These are phyloP conservation scores for Rotaria magnacalcarata DNA, from an alignment of 2,888 invertebrate species.

Conservation along the genomic window DNA sequence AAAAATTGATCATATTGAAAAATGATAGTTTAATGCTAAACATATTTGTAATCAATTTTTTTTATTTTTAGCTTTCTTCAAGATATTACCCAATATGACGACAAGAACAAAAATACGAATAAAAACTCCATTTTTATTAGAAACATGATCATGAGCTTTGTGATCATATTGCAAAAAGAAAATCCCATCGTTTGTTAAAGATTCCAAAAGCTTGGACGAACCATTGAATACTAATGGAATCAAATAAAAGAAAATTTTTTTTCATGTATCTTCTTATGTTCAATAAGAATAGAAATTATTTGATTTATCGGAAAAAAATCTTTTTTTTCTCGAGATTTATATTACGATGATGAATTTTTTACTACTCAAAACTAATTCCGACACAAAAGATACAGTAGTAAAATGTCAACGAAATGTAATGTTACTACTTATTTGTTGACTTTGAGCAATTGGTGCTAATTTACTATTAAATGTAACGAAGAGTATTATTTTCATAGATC, in stretches of 20 bases:
- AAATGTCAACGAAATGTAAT: slow-evolving; percentile 76
- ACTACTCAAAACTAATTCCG: slow-evolving; percentile 89
- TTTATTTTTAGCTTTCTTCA: slow-evolving; percentile 81
- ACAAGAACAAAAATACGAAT: too few species aligned
- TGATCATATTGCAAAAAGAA: slow-evolving; percentile 95
- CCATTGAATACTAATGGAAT: slow-evolving; percentile 86
- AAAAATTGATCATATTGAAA: slow-evolving; percentile 63
- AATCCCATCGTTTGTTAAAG: slow-evolving; percentile 76
- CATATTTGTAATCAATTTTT: slow-evolving; percentile 93
- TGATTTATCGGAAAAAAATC: slow-evolving; percentile 59
- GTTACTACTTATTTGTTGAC: slow-evolving; percentile 66
- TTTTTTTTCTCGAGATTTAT: slow-evolving; percentile 82
- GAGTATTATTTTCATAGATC: background rate
- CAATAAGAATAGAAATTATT: slow-evolving; percentile 61
- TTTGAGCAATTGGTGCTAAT: slow-evolving; percentile 36
- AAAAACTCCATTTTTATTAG: slow-evolving; percentile 39
- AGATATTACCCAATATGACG: slow-evolving; percentile 66
- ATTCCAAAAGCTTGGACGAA: slow-evolving; percentile 64
- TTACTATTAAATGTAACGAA: background rate
- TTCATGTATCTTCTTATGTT: slow-evolving; percentile 92
- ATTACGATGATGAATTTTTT: slow-evolving; percentile 91
- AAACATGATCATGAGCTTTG: slow-evolving; percentile 73
- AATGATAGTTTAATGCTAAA: slow-evolving; percentile 83
- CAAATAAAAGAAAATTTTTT: slow-evolving; percentile 97
- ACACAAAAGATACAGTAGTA: slow-evolving; percentile 69